Percentiles rank a stretch among this genome's conserved stretches.
Evolutionary conservation across 2,113 vertebrate species (phyloP).

Genomic region (Chelonoidis abingdonii): DNA sequence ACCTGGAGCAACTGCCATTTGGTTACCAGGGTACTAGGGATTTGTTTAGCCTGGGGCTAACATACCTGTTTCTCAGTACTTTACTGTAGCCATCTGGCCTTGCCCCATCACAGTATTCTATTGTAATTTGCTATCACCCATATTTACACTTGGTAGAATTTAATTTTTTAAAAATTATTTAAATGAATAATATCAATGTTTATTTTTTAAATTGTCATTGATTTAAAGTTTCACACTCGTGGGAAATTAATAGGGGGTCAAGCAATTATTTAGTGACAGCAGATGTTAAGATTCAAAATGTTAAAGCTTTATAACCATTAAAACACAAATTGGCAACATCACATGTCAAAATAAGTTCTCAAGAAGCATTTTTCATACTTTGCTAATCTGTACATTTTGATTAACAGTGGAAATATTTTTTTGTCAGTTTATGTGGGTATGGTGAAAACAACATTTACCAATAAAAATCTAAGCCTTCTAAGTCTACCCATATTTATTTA

Average conservation of each 20-base stretch:
- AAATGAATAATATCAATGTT: no score
- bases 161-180: not conserved
- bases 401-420: not conserved
- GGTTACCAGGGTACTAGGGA: no score
- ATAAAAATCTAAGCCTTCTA: not conserved
- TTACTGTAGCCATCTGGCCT: no score
- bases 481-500: not conserved
- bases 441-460: not conserved
- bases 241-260: not conserved
- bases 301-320: not conserved
- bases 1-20: no score
- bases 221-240: not conserved
- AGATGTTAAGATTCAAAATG: not conserved
- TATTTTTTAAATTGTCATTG: not conserved
- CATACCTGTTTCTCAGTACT: no score
- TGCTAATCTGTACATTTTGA: not conserved
- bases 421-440: not conserved
- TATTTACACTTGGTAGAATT: not conserved
- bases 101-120: not conserved
- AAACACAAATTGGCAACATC: not conserved
- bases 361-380: not conserved
- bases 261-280: not conserved
- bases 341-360: not conserved
- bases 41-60: no score
- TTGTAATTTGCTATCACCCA: not conserved